A percentile compares a stretch with the other conserved stretches of the same genome.
phyloP scores from a whole-genome alignment of 2,797 vertebrate genomes.

The Cryptoblepharus egeriae region DNA sequence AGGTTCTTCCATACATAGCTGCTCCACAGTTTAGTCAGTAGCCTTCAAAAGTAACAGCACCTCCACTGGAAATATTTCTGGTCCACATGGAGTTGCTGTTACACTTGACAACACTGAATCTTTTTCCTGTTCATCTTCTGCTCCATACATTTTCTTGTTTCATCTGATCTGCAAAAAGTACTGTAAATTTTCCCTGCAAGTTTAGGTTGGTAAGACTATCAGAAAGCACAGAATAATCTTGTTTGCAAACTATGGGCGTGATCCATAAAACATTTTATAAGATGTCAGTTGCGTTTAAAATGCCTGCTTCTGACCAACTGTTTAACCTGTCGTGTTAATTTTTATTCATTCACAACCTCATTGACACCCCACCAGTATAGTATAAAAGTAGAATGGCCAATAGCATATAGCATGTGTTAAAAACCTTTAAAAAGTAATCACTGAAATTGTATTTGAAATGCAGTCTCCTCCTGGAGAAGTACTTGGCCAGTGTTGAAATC shows the following conservation, averaged over 20 bases:
- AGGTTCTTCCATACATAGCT: constrained; percentile 23
- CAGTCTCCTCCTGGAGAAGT: neutral
- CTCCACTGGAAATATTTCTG: constrained; percentile 80
- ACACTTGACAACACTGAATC: constrained; percentile 76
- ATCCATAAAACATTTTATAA: neutral
- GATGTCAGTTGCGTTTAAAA: neutral
- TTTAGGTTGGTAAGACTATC: neutral
- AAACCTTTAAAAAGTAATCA: neutral
- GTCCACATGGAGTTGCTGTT: constrained; percentile 88
- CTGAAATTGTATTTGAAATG: constrained; percentile 8
- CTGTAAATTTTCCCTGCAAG: neutral
- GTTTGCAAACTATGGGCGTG: neutral
- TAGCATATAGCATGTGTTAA: neutral
- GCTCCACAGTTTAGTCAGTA: constrained; percentile 56
- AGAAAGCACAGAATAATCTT: neutral
- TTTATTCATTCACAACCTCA: neutral
- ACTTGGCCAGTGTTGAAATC: neutral
- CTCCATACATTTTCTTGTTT: neutral
- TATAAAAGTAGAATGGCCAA: constrained; percentile 26
- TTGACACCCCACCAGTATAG: neutral
- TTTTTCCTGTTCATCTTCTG: neutral
- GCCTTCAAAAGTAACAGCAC: constrained; percentile 82
- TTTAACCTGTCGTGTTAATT: constrained; percentile 23
- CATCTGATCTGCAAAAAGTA: neutral
- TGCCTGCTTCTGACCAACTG: neutral